A percentile compares a stretch with the other conserved stretches of the same genome.
phyloP scores from a whole-genome alignment of 2,888 invertebrate species.

The Ochropacha duplaris region DNA sequence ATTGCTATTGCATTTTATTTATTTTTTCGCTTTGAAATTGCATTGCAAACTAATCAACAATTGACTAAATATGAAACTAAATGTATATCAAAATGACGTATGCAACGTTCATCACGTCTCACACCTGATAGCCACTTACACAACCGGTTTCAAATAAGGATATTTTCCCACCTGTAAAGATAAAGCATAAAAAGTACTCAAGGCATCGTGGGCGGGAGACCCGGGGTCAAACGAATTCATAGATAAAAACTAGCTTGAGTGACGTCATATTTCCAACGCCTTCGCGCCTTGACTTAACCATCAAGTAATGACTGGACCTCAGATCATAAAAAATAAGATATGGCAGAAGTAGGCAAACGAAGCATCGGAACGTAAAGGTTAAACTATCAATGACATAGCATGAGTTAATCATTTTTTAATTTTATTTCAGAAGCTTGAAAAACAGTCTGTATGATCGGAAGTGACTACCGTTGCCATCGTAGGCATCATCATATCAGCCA shows the following conservation, averaged over 20 bases:
- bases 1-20: too few relatives aligned
- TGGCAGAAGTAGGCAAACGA: not conserved
- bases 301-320: not conserved
- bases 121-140: constrained; percentile 7
- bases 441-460: too few relatives aligned
- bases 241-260: constrained; percentile 68
- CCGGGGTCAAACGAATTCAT: constrained; percentile 71
- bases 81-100: not conserved
- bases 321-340: not conserved
- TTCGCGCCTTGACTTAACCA: constrained; percentile 5
- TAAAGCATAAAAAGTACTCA: constrained; percentile 24
- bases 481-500: too few relatives aligned
- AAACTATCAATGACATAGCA: too few relatives aligned
- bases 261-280: constrained; percentile 45
- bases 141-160: constrained; percentile 18
- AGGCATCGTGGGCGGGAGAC: constrained; percentile 73
- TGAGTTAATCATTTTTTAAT: too few relatives aligned
- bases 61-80: not conserved
- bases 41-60: not conserved
- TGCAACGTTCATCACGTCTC: not conserved
- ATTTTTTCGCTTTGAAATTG: too few relatives aligned
- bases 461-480: too few relatives aligned
- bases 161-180: constrained; percentile 30
- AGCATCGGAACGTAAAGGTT: too few relatives aligned
- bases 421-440: too few relatives aligned